Evolutionary conservation across 2,888 invertebrate genomes (phyloP), one percentile per base, ranked within the genome.

Genomic region (Eumerus sabulonum): DNA sequence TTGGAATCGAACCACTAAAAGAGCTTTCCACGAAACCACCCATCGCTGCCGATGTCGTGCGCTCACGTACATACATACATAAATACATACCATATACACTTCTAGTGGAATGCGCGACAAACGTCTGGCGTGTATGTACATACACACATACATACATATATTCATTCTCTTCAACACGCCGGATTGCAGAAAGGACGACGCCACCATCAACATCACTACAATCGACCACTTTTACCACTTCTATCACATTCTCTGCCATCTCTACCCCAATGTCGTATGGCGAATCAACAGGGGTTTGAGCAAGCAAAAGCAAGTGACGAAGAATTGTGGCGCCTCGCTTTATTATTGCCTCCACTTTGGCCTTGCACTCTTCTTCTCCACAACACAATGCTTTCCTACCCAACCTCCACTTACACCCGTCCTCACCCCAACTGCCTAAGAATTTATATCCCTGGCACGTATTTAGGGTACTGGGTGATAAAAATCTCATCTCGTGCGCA

Each of bases 391-490:
- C 51, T 50, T 57, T 40, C 45, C 63, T 27, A 40, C n/a, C n/a
- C n/a, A 42, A 18, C 13, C 3, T 53, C 42, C 63, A 53, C 19
- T n/a, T 13, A 45, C 57, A 17, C 9, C 16, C 18, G 11, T 45
- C 17, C 63, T 11, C 36, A 64, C 59, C 63, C 56, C 53, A 77
- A 36, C 54, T 67, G 45, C n/a, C n/a, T n/a, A 27, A 48, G 18
- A 73, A 73, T 79, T 79, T 57, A 59, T 74, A 79, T 64, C 74
- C 74, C 50, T 59, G 27, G 74, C 79, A 79, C 79, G 79, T 79
- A 79, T 79, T 74, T 79, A 64, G 79, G 79, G 79, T 79, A 79
- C 79, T 79, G 79, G 79, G 79, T 79, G 74, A 79, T 79, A 79
- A 79, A 79, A 79, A 70, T 79, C 70, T 74, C 73, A 73, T 73